These are phyloP conservation scores for Ferdinandea cuprea DNA, from an alignment of 2,888 invertebrate species.

Conservation along the genomic window DNA sequence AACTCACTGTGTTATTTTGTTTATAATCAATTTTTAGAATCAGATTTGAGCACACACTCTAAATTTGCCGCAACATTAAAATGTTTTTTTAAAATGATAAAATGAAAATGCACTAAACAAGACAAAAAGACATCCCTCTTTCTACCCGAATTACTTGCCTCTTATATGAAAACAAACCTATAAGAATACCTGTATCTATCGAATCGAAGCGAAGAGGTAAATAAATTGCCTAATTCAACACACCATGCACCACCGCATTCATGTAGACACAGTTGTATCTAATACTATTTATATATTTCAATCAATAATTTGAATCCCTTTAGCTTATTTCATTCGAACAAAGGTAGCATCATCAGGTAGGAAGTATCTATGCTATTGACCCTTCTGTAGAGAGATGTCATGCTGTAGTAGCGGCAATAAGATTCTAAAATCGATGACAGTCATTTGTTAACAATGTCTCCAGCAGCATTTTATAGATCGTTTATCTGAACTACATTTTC, in stretches of 20 bases:
- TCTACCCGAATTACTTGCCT: too few relatives aligned
- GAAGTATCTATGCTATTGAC: constrained; percentile 25
- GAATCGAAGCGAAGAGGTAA: not conserved
- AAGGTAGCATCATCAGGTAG: constrained; percentile 40
- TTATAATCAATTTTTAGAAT: too few relatives aligned
- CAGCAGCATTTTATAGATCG: constrained; percentile 42
- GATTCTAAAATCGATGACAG: constrained; percentile 38
- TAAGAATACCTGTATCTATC: not conserved
- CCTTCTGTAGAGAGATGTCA: constrained; percentile 40
- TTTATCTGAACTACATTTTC: constrained; percentile 43
- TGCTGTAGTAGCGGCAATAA: constrained; percentile 26
- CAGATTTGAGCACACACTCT: too few relatives aligned
- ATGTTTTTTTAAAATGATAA: too few relatives aligned
- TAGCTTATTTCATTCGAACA: not conserved
- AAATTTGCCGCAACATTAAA: too few relatives aligned
- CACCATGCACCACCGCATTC: not conserved
- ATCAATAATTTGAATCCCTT: constrained; percentile 31
- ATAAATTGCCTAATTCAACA: constrained; percentile 22
- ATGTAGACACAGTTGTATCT: constrained; percentile 3
- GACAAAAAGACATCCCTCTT: too few relatives aligned
- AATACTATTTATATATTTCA: constrained; percentile 24
- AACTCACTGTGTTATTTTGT: too few relatives aligned
- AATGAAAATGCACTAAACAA: too few relatives aligned
- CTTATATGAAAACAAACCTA: too few relatives aligned
- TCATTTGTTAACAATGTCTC: constrained; percentile 56